These are phyloP conservation scores for Harpalus rufipes DNA, from an alignment of 2,888 invertebrate species.

Conservation along the genomic window DNA sequence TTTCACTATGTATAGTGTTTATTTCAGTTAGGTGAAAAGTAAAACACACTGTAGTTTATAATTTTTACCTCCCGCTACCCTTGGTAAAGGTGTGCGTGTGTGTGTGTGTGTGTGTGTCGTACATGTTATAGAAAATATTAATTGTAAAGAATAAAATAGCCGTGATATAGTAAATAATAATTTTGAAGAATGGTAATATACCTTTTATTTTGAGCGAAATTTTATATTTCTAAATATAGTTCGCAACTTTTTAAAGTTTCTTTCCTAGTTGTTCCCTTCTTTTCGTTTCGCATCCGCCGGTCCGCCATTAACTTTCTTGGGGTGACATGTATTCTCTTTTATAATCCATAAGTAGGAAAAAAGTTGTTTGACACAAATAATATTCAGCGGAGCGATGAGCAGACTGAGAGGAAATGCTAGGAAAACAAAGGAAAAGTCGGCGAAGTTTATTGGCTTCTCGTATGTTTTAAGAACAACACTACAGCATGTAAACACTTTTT, in stretches of 20 bases:
- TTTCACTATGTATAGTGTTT: too few relatives aligned
- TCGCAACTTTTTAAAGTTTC: neutral
- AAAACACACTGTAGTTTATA: too few relatives aligned
- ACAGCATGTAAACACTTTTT: constrained; percentile 57
- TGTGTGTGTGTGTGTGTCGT: too few relatives aligned
- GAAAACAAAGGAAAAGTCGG: constrained; percentile 41
- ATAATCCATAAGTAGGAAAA: constrained; percentile 35
- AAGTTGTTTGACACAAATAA: constrained; percentile 53
- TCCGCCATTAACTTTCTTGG: constrained; percentile 11
- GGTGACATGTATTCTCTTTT: constrained; percentile 27
- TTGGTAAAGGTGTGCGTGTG: too few relatives aligned
- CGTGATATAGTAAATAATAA: too few relatives aligned
- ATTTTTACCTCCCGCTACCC: too few relatives aligned
- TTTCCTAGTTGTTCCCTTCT: neutral
- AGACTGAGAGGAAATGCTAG: constrained; percentile 31
- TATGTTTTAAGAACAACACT: constrained; percentile 58
- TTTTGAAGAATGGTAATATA: neutral
- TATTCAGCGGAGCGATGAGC: constrained; percentile 34
- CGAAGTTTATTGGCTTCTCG: constrained; percentile 41
- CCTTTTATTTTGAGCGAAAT: neutral
- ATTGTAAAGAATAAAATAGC: too few relatives aligned
- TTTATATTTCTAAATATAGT: neutral
- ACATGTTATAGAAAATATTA: too few relatives aligned
- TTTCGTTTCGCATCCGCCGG: neutral
- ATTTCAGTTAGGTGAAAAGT: too few relatives aligned